These are phyloP conservation scores for Protonibea diacanthus DNA, from an alignment of 2,797 vertebrate genomes.

Conservation along the genomic window DNA sequence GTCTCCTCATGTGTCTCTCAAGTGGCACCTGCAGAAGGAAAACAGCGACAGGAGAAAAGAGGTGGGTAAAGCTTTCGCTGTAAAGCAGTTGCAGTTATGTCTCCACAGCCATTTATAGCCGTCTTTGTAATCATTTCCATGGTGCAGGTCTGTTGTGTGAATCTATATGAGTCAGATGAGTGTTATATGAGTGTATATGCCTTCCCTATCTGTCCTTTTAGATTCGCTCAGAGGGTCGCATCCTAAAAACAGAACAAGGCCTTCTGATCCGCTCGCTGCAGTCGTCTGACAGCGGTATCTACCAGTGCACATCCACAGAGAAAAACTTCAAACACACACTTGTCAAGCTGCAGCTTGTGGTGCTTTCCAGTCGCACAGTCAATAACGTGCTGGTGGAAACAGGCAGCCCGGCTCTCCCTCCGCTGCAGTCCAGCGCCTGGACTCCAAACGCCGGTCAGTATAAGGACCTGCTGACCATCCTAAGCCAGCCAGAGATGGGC, in stretches of 20 bases:
- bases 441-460: slow-evolving; percentile 90
- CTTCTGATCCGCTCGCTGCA: slow-evolving; percentile 95
- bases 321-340: slow-evolving; percentile 98
- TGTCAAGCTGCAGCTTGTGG: slow-evolving; percentile 93
- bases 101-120: not conserved
- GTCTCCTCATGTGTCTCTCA: slow-evolving; percentile 94
- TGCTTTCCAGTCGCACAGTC: slow-evolving; percentile 92
- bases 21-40: slow-evolving; percentile 97
- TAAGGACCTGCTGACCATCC: slow-evolving; percentile 97
- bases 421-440: slow-evolving; percentile 86
- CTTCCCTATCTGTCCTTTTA: slow-evolving; percentile 41
- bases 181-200: not conserved
- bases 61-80: slow-evolving; percentile 80
- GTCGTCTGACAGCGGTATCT: slow-evolving; percentile 91
- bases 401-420: slow-evolving; percentile 74
- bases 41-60: slow-evolving; percentile 96
- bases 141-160: not conserved
- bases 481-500: slow-evolving; percentile 97
- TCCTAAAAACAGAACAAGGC: slow-evolving; percentile 94
- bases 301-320: slow-evolving; percentile 98
- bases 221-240: slow-evolving; percentile 91
- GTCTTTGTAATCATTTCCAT: not conserved
- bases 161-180: not conserved
- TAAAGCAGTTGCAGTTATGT: not conserved
- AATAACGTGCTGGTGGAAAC: slow-evolving; percentile 88